Conservation (phyloP, 2,797 vertebrate species). For the Cyprinodon diabolis region DNA sequence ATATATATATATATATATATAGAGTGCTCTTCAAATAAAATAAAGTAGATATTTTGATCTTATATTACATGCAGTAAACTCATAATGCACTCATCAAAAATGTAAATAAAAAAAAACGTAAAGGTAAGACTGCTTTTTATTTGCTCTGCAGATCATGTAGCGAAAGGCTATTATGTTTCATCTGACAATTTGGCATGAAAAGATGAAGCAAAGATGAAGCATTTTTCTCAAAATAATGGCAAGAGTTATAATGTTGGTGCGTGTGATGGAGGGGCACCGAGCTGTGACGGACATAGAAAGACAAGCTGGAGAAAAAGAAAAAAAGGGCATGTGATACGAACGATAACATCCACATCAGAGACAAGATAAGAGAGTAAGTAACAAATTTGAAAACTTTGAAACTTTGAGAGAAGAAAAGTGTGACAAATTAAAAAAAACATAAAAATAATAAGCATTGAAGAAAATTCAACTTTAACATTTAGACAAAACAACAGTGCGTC, state of each 20-base stretch:
- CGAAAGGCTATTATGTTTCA: conserved; percentile 1
- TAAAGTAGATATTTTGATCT: neutral
- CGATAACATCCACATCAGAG: conserved; percentile 50
- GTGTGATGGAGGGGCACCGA: conserved; percentile 62
- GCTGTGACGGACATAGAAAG: conserved; percentile 59
- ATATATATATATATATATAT: no score
- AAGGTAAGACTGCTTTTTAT: neutral
- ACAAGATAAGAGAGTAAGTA: conserved; percentile 32
- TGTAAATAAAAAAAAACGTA: neutral
- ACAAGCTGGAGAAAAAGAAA: conserved; percentile 42
- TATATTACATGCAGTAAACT: neutral
- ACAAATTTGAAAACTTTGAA: conserved; percentile 17
- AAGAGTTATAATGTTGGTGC: conserved; percentile 44
- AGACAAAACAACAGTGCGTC: neutral
- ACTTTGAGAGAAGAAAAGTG: neutral
- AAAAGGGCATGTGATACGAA: conserved; percentile 49
- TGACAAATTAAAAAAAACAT: neutral
- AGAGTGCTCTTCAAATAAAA: neutral
- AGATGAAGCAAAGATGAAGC: conserved; percentile 9
- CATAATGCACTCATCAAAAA: neutral
- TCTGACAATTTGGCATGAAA: conserved; percentile 18
- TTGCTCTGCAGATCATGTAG: neutral
- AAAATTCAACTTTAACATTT: neutral
- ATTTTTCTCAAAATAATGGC: conserved; percentile 12
- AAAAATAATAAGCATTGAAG: conserved; percentile 1